Evolutionary conservation across 1,140 invertebrate genomes (phyloP), one percentile per base, ranked within the genome.

Genomic region (Neomicropteryx cornuta): DNA sequence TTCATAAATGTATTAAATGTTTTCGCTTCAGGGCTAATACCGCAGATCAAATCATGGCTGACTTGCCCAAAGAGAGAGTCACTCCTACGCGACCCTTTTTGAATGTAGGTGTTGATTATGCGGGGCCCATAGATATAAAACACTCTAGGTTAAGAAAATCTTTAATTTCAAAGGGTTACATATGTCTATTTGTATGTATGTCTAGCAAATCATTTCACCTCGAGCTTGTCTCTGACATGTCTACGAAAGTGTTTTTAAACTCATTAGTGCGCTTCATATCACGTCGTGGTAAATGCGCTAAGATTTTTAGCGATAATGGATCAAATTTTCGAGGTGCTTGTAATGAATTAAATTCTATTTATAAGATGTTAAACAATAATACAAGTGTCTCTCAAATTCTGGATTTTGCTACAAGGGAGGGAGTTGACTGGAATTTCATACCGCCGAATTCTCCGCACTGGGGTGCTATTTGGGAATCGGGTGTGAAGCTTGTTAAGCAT

Each of bases 121-220:
- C 38, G 4, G 45, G 47, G 10, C 46, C 32, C 18, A 41, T 38
- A 13, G 10, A 38, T 3, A 13, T 40, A 16, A n/a, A n/a, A n/a
- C n/a, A n/a, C n/a, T n/a, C n/a, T n/a, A n/a, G n/a, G n/a, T n/a
- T n/a, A n/a, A n/a, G n/a, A n/a, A n/a, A n/a, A n/a, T n/a, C n/a
- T n/a, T n/a, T n/a, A n/a, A n/a, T n/a, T n/a, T n/a, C n/a, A n/a
- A n/a, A n/a, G n/a, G n/a, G n/a, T n/a, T n/a, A n/a, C n/a, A n/a
- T n/a, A n/a, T n/a, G n/a, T n/a, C 42, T 8, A 41, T 40, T 31
- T 28, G 30, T 17, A 16, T 45, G 21, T 50, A 50, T 37, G 22
- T 40, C n/a, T n/a, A n/a, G n/a, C n/a, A n/a, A n/a, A n/a, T n/a
- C 38, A 24, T 36, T 50, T 20, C 47, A 49, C 33, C 31, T 47